Base-by-base conservation (phyloP, 2,797 vertebrate species). In the Helicolenus hilgendorfi region DNA sequence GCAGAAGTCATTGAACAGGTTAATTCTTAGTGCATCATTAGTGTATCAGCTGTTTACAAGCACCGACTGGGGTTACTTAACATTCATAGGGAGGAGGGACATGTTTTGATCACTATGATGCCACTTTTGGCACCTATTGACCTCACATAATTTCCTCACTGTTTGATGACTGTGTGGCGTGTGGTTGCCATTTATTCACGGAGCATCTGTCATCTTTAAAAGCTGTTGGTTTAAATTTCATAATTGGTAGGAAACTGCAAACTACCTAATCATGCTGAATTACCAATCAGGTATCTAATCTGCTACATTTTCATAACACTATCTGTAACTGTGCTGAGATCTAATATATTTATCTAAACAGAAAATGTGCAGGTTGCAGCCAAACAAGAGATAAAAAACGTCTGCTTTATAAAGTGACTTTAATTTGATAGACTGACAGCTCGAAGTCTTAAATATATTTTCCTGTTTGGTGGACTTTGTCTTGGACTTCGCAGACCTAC, bases 141-240 rank as follows among this genome's bases (percentile, higher is more conserved):
- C 81, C 83, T 88, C 49, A 41, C 77, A 72, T 18, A 73, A 65
- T 72, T 76, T 72, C 72, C 29, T 72, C 60, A 36, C 38, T 4
- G 24, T 33, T 15, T 79, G 73, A 89, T 91, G 55, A 88, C 18
- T 67, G 49, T 13, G 36, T 14, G 45, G 75, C 71, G 63, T n/a
- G 53, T 53, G 77, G 86, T 62, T 82, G 71, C 36, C 7, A 75
- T 75, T 87, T 68, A 89, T 90, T 89, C 84, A 88, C 24, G 1
- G 26, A 89, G 77, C 89, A 92, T 95, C 86, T n/a, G n/a, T n/a
- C n/a, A n/a, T n/a, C n/a, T n/a, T n/a, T n/a, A n/a, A n/a, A n/a
- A n/a, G n/a, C n/a, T n/a, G n/a, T n/a, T n/a, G n/a, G n/a, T n/a
- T 92, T 89, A 63, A 83, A 92, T 87, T 83, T 90, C 69, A 81